Conservation (phyloP, 2,113 vertebrate species). For the Diglossa brunneiventris region DNA sequence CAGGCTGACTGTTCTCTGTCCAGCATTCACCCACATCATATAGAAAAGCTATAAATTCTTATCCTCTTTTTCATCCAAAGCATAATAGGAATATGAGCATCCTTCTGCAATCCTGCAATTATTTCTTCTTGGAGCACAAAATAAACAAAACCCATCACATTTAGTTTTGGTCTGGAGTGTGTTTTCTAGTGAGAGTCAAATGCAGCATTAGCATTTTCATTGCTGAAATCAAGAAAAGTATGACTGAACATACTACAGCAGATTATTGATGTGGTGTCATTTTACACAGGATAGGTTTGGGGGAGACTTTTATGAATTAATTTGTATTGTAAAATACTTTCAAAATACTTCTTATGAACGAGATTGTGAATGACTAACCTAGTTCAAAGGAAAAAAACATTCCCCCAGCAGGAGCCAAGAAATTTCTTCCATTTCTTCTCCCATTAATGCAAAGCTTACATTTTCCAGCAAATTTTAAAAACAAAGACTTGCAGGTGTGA, state of each 20-base stretch:
- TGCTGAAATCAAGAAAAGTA: not conserved
- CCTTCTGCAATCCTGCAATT: not conserved
- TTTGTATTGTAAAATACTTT: not conserved
- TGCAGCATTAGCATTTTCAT: rapidly evolving
- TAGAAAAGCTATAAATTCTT: not conserved
- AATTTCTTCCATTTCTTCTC: not conserved
- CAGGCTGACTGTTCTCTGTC: not conserved
- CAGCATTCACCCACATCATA: not conserved
- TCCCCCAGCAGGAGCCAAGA: not conserved
- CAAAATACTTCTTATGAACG: not conserved
- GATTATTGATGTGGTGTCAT: not conserved
- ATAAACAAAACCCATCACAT: not conserved
- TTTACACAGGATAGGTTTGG: not conserved
- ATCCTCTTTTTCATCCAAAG: not conserved
- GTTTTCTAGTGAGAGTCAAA: not conserved
- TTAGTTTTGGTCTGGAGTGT: not conserved
- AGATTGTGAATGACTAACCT: not conserved
- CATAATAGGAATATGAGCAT: not conserved
- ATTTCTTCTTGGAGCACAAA: not conserved
- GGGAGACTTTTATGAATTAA: not conserved
- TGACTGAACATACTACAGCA: not conserved
- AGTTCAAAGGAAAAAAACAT: not conserved
- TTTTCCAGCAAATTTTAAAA: not conserved
- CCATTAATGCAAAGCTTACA: not conserved
- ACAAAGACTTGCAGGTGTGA: not conserved